These are phyloP conservation scores for Eupithecia abbreviata DNA, from an alignment of 2,888 invertebrate genomes.

Conservation along the genomic window DNA sequence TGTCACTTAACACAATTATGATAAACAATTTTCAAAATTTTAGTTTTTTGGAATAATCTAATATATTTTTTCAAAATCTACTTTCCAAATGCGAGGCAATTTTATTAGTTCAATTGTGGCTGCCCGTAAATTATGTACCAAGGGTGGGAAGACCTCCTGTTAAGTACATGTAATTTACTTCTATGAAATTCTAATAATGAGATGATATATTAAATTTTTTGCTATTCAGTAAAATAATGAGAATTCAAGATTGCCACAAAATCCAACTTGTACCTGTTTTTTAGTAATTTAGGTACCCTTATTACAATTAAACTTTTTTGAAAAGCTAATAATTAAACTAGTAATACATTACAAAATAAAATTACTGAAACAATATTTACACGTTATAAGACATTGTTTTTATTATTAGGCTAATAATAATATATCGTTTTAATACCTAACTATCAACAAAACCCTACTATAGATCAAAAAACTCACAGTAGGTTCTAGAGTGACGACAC, in stretches of 20 bases:
- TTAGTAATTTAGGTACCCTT: conserved; percentile 51
- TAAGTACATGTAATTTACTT: conserved; percentile 64
- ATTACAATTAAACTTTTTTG: conserved; percentile 66
- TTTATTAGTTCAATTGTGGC: conserved; percentile 74
- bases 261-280: conserved; percentile 71
- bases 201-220: conserved; percentile 46
- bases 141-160: conserved; percentile 72
- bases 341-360: conserved; percentile 80
- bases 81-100: conserved; percentile 84
- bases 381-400: conserved; percentile 68
- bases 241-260: conserved; percentile 73
- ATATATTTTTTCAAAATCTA: conserved; percentile 81
- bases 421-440: conserved; percentile 68
- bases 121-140: conserved; percentile 60
- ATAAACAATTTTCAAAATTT: conserved; percentile 70
- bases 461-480: conserved; percentile 73
- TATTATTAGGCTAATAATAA: conserved; percentile 75
- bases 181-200: conserved; percentile 55
- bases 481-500: conserved; percentile 79
- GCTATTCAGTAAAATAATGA: conserved; percentile 49
- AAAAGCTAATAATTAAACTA: conserved; percentile 78
- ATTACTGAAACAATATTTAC: conserved; percentile 82
- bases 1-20: conserved; percentile 71
- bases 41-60: conserved; percentile 76
- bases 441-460: conserved; percentile 80